phyloP scores from a whole-genome alignment of 2,113 vertebrate species.

The Galemys pyrenaicus region DNA sequence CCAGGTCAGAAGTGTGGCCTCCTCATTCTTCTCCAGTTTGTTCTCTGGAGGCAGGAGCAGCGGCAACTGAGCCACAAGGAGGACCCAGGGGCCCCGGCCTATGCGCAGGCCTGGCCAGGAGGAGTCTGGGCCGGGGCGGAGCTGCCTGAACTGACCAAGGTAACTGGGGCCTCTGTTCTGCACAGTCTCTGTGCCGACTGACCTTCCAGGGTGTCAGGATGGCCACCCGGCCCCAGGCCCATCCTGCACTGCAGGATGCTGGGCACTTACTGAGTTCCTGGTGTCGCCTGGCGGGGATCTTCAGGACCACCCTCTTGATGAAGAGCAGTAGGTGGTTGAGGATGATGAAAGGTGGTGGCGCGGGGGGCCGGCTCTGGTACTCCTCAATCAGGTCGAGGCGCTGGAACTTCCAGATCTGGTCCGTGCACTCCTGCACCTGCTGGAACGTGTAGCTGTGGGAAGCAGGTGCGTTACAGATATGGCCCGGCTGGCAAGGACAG shows the following conservation, averaged over 20 bases:
- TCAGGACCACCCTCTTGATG: constrained; percentile 82
- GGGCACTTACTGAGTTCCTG: constrained; percentile 89
- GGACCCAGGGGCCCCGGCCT: background rate
- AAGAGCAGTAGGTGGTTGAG: constrained; percentile 93
- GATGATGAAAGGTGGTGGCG: constrained; percentile 94
- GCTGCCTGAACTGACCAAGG: fast-evolving
- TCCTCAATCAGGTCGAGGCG: constrained; percentile 95
- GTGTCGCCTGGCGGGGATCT: constrained; percentile 58
- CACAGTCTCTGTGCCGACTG: fast-evolving
- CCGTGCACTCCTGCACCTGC: constrained; percentile 95
- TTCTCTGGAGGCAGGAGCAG: constrained; percentile 81
- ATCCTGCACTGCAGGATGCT: background rate
- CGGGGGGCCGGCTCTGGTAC: constrained; percentile 91
- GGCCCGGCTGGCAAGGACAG: no score
- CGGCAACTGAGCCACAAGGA: background rate
- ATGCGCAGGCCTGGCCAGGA: fast-evolving
- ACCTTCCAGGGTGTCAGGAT: background rate
- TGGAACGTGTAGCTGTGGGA: constrained; percentile 95
- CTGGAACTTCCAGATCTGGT: constrained; percentile 99
- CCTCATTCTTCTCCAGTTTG: constrained; percentile 83
- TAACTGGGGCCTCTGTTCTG: background rate
- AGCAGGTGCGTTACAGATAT: background rate
- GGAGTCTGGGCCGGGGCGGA: background rate
- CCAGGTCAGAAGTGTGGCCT: constrained; percentile 93
- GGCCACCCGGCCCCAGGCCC: no score